A percentile compares a stretch with the other conserved stretches of the same genome.
These are phyloP conservation scores for Pollicipes pollicipes DNA, from an alignment of 1,140 invertebrate species.

Conservation along the genomic window DNA sequence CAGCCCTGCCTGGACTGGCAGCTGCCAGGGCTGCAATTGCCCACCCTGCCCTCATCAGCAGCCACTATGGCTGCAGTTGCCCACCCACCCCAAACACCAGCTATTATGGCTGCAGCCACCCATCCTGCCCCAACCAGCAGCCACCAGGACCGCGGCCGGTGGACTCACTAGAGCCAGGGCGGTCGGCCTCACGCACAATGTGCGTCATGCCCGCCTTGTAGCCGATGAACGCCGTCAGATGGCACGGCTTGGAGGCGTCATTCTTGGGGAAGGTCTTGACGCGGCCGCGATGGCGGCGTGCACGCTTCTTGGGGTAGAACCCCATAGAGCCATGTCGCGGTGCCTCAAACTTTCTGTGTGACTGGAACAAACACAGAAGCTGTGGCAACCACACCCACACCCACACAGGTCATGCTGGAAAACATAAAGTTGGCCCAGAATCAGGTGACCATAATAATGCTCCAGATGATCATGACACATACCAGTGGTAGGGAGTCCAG, in stretches of 20 bases:
- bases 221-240: conserved; percentile 91
- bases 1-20: no score
- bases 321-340: conserved; percentile 99
- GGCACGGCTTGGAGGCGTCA: conserved; percentile 86
- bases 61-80: no score
- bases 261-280: conserved; percentile 99
- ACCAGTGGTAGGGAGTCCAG: no score
- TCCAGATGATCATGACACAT: no score
- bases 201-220: conserved; percentile 99
- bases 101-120: no score
- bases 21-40: no score
- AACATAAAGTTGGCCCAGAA: no score
- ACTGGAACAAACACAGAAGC: conserved; percentile 40
- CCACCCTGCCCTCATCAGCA: no score
- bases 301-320: conserved; percentile 96
- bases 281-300: conserved; percentile 87
- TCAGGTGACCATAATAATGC: no score
- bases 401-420: no score
- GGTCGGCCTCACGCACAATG: conserved; percentile 93
- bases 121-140: conserved; percentile 11
- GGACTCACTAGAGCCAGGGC: conserved; percentile 92
- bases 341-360: conserved; percentile 98
- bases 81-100: no score
- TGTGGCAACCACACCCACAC: no score
- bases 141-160: conserved; percentile 4